phyloP scores from a whole-genome alignment of 1,140 invertebrate genomes.

The Scaptodrosophila lebanonensis region DNA sequence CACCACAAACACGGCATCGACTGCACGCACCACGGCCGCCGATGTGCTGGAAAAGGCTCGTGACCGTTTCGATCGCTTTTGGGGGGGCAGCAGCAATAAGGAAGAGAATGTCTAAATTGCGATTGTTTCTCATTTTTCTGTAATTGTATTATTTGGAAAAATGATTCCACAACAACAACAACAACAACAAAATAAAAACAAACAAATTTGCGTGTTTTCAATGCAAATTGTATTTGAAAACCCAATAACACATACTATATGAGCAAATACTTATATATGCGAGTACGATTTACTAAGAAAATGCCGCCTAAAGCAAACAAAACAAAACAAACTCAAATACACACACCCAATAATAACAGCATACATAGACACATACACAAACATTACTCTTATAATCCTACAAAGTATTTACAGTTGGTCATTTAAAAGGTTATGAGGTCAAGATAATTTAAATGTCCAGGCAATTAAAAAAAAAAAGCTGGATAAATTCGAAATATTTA shows the following conservation, averaged over 20 bases:
- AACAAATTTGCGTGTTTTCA: conserved; percentile 28
- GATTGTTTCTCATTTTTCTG: background rate
- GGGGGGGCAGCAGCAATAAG: conserved; percentile 79
- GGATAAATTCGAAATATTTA: no score
- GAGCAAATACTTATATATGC: conserved; percentile 1
- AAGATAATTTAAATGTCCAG: no score
- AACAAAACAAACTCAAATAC: conserved; percentile 38
- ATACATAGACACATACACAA: no score
- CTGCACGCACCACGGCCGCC: conserved; percentile 80
- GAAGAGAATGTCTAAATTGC: conserved; percentile 70
- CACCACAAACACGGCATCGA: conserved; percentile 71
- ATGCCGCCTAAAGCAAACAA: conserved; percentile 38
- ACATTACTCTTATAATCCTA: no score
- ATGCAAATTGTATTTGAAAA: conserved; percentile 47
- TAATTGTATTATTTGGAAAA: conserved; percentile 1
- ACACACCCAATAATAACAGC: conserved; percentile 17
- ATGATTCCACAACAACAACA: background rate
- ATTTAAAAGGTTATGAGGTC: no score
- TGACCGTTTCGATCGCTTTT: conserved; percentile 91
- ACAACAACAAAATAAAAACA: background rate
- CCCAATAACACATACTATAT: conserved; percentile 7
- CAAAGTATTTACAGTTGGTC: no score
- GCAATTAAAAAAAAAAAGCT: no score
- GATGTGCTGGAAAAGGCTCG: conserved; percentile 89
- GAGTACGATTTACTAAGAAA: conserved; percentile 31